Evolutionary conservation across 2,888 invertebrate species (phyloP).

Genomic region (Eupelmus urozonus): DNA sequence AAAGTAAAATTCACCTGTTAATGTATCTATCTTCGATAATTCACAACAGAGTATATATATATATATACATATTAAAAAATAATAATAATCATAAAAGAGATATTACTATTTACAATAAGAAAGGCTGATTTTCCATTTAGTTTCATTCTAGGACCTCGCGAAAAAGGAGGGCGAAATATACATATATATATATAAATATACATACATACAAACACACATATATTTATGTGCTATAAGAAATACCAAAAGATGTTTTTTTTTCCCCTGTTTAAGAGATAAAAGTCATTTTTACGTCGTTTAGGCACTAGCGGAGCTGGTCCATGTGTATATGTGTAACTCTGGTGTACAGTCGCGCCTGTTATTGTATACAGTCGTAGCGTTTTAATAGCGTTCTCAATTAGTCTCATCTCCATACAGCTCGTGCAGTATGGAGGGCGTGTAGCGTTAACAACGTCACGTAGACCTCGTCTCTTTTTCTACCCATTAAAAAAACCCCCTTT

Average conservation of each 20-base stretch:
- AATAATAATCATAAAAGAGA: conserved; percentile 4
- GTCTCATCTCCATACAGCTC: conserved; percentile 30
- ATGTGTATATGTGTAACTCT: conserved; percentile 24
- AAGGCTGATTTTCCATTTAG: conserved; percentile 56
- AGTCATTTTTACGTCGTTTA: conserved; percentile 45
- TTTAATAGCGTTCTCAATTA: conserved; percentile 46
- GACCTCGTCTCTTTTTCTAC: conserved; percentile 50
- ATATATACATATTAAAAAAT: conserved; percentile 19
- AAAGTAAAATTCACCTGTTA: background rate
- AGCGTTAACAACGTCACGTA: conserved; percentile 17
- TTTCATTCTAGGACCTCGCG: conserved; percentile 28
- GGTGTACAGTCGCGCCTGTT: conserved; percentile 22
- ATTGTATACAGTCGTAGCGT: conserved; percentile 43
- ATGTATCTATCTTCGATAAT: background rate
- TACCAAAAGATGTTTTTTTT: conserved; percentile 27
- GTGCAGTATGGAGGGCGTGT: background rate
- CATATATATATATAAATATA: conserved; percentile 9
- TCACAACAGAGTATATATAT: conserved; percentile 4
- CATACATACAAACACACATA: background rate
- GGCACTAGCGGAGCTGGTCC: conserved; percentile 31
- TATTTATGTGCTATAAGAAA: conserved; percentile 28
- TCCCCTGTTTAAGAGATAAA: conserved; percentile 41
- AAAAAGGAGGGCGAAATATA: background rate
- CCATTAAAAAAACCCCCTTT: conserved; percentile 23
- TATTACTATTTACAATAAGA: conserved; percentile 44